Percentiles rank a stretch among this genome's conserved stretches.
Conservation (phyloP, 2,888 invertebrate genomes). For the Corythucha ciliata region DNA sequence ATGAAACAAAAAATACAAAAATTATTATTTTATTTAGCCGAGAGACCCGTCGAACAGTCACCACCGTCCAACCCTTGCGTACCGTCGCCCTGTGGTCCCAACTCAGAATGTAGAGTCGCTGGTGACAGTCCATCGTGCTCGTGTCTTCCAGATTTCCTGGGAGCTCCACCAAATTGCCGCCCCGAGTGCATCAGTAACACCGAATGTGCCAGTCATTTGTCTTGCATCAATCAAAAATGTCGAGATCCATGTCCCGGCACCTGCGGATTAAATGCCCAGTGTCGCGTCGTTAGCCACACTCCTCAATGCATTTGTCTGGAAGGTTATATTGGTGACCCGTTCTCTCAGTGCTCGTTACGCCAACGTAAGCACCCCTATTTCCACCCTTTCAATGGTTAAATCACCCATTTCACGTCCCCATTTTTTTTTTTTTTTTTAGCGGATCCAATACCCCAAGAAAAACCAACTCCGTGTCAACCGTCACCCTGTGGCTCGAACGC, state of each 20-base stretch:
- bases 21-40: background rate
- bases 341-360: slow-evolving; percentile 44
- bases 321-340: slow-evolving; percentile 54
- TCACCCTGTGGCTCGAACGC: slow-evolving; percentile 47
- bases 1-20: background rate
- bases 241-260: slow-evolving; percentile 63
- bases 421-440: too few species aligned
- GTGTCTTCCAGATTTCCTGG: slow-evolving; percentile 59
- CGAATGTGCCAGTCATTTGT: slow-evolving; percentile 58
- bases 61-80: slow-evolving; percentile 50
- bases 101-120: slow-evolving; percentile 61
- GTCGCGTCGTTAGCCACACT: slow-evolving; percentile 62
- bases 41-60: slow-evolving; percentile 41
- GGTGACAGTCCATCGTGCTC: slow-evolving; percentile 67
- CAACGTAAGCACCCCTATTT: slow-evolving; percentile 28
- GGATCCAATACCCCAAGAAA: slow-evolving; percentile 41
- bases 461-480: slow-evolving; percentile 47
- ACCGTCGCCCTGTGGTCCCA: slow-evolving; percentile 64
- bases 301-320: slow-evolving; percentile 60
- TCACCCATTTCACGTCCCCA: slow-evolving; percentile 66
- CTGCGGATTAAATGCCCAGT: slow-evolving; percentile 70
- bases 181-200: slow-evolving; percentile 65
- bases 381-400: slow-evolving; percentile 45
- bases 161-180: slow-evolving; percentile 65
- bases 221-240: slow-evolving; percentile 65